Evolutionary conservation across 2,113 vertebrate genomes (phyloP), one percentile per base, ranked within the genome.

Genomic region (Crocuta crocuta): DNA sequence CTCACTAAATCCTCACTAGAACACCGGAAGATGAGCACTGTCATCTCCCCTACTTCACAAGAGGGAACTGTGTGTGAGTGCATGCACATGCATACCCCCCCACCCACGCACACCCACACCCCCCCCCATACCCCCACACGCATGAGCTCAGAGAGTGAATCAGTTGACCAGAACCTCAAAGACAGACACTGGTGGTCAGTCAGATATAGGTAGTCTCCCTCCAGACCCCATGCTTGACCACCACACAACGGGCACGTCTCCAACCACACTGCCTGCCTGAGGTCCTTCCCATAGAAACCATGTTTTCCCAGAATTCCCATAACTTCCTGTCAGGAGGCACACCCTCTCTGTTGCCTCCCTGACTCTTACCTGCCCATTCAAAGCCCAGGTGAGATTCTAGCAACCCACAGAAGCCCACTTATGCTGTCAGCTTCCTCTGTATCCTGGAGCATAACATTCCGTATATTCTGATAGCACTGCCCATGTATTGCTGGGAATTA

Each of bases 1-100:
- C 16, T 74, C 45, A 48, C 12, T 31, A 48, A 68, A n/a, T 33
- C 65, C 23, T 94, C 11, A 1, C 35, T 16, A 1, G 21, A 80
- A 48, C 2, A 7, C 4, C 2, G n/a, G 28, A 17, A 68, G 24
- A 26, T 12, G 17, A 86, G 48, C 2, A n/a, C 28, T 39, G 16
- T 45, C 31, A 50, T 3, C 35, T 4, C 21, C 35, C 21, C 35
- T 9, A 5, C n/a, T 80, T 92, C 45, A 83, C 8, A 26, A 9
- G n/a, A 39, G 70, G 45, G 6, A n/a, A 24, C 35, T 16, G 65
- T 45, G 78, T 35, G 33, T n/a, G 23, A 28, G 11, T 26, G 10
- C 2, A 2, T 5, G 2, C 11, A 23, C 4, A 7, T 2, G 15
- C 5, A 2, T 2, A 11, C 4, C 3, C 39, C 39, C 39, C 39